Evolutionary conservation across 1,140 invertebrate genomes (phyloP), one percentile per base, ranked within the genome.

Genomic region (Brachionus manjavacas): DNA sequence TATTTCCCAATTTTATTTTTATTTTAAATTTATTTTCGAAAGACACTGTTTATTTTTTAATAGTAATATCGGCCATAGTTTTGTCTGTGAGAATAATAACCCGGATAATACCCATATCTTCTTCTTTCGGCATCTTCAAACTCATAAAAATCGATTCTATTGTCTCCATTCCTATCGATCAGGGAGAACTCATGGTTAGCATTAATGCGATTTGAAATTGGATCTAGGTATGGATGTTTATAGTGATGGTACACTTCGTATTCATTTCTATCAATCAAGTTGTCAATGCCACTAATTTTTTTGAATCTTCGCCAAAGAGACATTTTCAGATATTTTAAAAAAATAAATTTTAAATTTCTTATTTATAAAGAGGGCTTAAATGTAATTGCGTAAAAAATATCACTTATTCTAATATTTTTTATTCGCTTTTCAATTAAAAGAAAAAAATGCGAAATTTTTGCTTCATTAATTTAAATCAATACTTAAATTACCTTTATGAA

Each of bases 211-310:
- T 72, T 72, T 31, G 68, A 35, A 35, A 31, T 2, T 2, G 68
- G 68, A 39, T 35, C 31, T 14, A 35, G 31, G 35, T 31, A 72
- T 6, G 68, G 68, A 39, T 72, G 28, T 12, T 28, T 39, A 31
- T 28, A 39, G 3, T 35, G 23, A 72, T 72, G 14, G 14, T 35
- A 72, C 8, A n/a, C 31, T 31, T 16, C n/a, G 14, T 72, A 72
- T 72, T 72, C 68, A 39, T 72, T 72, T 72, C 25, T 72, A 39
- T 72, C 68, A 35, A 72, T 72, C 31, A n/a, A 39, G 16, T 35
- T 11, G 31, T 72, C 68, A 8, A 39, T 39, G 12, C 68, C 68
- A 72, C 25, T 35, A 39, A 72, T 72, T 16, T 72, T 72, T 14
- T 31, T 9, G 16, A 72, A 72, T 72, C 16, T 66, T 66, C 60